Base-by-base conservation (phyloP, 2,113 vertebrate genomes). In the Leucopternis melanops region DNA sequence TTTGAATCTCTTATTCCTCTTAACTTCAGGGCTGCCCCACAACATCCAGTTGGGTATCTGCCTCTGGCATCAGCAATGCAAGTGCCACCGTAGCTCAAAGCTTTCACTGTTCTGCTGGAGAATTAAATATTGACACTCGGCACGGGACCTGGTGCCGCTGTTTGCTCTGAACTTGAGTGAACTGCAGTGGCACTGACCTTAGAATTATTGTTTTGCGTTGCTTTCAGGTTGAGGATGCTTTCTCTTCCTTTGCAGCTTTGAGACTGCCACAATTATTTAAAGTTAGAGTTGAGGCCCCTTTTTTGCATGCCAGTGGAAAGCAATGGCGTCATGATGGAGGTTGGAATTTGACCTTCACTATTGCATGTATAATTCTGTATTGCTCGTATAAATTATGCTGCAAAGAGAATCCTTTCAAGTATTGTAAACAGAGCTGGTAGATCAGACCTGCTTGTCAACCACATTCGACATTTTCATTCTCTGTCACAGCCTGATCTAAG, bases 401-500 rank as follows among this genome's bases (percentile, higher is more conserved):
- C 66, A 42, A 45, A 82, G 73, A 80, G 55, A 90, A 85, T 88
- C 42, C 45, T 90, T 96, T 87, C 74, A 90, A 91, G 66, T 92
- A 31, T 54, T 87, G 78, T 95, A 94, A 95, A 95, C 78, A 77
- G 86, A 94, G 55, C 55, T 89, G 59, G 58, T 94, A 38, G 81
- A 92, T 82, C 74, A 88, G 62, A 88, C 83, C 88, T 81, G 47
- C 42, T 83, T 92, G 93, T 95, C 93, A 91, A 74, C 74, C 70
- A 63, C 50, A 34, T 85, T 92, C 7, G 0, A 82, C 78, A 74
- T 97, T 91, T 95, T 94, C 78, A 96, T 96, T 95, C 86, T 95
- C 89, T 80, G 55, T 87, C 86, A 93, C 88, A 94, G 84, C 72
- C 94, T 86, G 47, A 95, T 97, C 96, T 97, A 97, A 96, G 96